Percentiles rank a stretch among this genome's conserved stretches.
phyloP scores from a whole-genome alignment of 2,113 vertebrate species.

The Ancistrus triradiatus region DNA sequence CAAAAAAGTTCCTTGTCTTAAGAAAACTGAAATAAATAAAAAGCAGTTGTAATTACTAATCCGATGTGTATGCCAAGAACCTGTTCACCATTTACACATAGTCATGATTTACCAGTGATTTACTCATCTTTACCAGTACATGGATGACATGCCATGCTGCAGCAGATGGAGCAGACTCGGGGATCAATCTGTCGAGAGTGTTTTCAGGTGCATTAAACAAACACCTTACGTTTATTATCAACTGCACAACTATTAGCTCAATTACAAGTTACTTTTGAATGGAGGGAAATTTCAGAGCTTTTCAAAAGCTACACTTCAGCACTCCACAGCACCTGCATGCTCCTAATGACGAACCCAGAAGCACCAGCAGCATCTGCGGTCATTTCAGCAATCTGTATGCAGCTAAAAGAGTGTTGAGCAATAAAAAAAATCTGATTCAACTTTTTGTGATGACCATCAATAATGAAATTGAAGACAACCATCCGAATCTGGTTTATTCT shows the following conservation, averaged over 20 bases:
- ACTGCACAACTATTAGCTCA: neutral
- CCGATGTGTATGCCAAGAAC: no score
- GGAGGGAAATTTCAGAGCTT: neutral
- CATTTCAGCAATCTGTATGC: neutral
- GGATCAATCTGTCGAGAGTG: no score
- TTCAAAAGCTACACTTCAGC: conserved; percentile 8
- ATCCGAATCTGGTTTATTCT: no score
- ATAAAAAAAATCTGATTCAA: neutral
- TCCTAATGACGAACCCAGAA: conserved; percentile 10
- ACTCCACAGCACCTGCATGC: neutral
- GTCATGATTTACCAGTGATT: no score
- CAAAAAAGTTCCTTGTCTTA: no score
- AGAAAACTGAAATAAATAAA: conserved; percentile 7
- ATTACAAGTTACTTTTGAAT: conserved; percentile 7
- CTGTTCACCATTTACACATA: conserved; percentile 22
- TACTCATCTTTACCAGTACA: no score
- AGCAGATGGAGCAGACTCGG: no score
- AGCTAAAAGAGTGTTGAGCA: neutral
- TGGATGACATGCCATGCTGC: no score
- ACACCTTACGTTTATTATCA: conserved; percentile 1
- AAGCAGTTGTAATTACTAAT: conserved; percentile 9
- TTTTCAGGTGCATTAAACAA: conserved; percentile 1
- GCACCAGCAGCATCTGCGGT: neutral
- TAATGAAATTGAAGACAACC: neutral
- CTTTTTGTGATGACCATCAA: neutral